Evolutionary conservation across 1,140 invertebrate genomes (phyloP).

Genomic region (Camponotus pennsylvanicus): DNA sequence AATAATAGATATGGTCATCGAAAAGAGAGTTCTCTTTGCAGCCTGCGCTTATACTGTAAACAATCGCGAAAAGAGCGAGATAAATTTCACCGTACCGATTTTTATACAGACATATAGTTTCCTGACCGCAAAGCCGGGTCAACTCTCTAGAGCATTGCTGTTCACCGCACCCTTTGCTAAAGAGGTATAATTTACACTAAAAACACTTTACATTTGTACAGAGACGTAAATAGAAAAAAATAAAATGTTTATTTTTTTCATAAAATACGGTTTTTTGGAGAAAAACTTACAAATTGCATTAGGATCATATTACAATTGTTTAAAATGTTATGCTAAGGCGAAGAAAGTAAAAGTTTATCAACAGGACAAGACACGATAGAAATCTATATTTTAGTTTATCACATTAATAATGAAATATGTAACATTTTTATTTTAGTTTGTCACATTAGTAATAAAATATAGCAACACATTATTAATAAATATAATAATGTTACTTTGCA

Average conservation of each 20-base stretch:
- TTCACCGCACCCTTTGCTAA: constrained; percentile 95
- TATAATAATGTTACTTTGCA: constrained; percentile 17
- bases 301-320: too few relatives aligned
- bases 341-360: too few relatives aligned
- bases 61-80: constrained; percentile 87
- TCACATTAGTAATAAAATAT: too few relatives aligned
- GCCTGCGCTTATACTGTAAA: constrained; percentile 91
- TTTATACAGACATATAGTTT: constrained; percentile 93
- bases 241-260: too few relatives aligned
- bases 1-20: constrained; percentile 82
- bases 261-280: too few relatives aligned
- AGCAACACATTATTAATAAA: background rate
- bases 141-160: constrained; percentile 92
- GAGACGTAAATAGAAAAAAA: too few relatives aligned
- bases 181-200: constrained; percentile 85
- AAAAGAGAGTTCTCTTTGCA: constrained; percentile 89
- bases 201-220: background rate
- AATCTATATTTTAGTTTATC: too few relatives aligned
- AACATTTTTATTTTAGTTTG: too few relatives aligned
- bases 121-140: constrained; percentile 91
- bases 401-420: too few relatives aligned
- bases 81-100: constrained; percentile 94
- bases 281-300: too few relatives aligned
- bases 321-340: too few relatives aligned
- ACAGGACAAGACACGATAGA: background rate